These are phyloP conservation scores for Abrostola tripartita DNA, from an alignment of 2,888 invertebrate genomes.

Conservation along the genomic window DNA sequence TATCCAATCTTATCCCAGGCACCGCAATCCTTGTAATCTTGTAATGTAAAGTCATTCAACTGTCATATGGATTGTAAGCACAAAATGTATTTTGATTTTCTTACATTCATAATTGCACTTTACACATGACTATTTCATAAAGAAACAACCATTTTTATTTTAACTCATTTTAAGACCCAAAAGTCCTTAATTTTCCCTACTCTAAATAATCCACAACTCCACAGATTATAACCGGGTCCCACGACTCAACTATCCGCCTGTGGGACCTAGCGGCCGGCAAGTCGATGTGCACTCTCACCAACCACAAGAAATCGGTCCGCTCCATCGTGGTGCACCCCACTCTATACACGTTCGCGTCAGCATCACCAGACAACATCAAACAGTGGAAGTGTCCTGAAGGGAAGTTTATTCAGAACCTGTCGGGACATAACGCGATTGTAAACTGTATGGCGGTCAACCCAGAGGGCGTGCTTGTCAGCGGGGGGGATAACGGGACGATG, in stretches of 20 bases:
- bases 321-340: conserved; percentile 93
- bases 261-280: conserved; percentile 99
- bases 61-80: no score
- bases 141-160: background rate
- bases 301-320: conserved; percentile 98
- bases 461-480: conserved; percentile 98
- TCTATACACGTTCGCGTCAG: conserved; percentile 98
- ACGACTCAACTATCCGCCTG: conserved; percentile 98
- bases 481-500: conserved; percentile 99
- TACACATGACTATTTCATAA: no score
- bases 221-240: conserved; percentile 96
- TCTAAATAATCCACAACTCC: conserved; percentile 30
- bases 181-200: background rate
- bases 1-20: no score
- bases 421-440: conserved; percentile 99
- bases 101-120: no score
- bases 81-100: no score
- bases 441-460: conserved; percentile 98
- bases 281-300: conserved; percentile 97
- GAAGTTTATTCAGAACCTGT: conserved; percentile 98
- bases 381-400: conserved; percentile 99
- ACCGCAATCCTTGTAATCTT: no score
- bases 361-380: conserved; percentile 99
- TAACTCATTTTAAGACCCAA: background rate
- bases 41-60: no score